A percentile compares a stretch with the other conserved stretches of the same genome.
Evolutionary conservation across 2,113 vertebrate species (phyloP).

Genomic region (Anser brachyrhynchus): DNA sequence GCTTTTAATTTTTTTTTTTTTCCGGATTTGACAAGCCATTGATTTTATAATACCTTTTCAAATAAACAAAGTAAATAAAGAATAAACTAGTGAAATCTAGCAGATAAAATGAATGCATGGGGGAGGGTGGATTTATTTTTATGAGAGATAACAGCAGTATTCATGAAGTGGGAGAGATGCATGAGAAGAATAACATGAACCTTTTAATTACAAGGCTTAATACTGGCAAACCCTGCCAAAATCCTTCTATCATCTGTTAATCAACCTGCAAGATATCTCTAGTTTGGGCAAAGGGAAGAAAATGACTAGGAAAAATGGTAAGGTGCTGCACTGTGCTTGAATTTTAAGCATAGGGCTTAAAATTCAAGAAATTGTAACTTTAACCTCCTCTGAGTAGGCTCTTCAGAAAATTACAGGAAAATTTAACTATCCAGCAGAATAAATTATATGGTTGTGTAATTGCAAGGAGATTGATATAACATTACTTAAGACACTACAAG

Average conservation of each 20-base stretch:
- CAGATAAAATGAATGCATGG: neutral
- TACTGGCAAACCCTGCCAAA: neutral
- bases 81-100: neutral
- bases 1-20: neutral
- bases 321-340: neutral
- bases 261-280: neutral
- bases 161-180: neutral
- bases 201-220: neutral
- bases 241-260: neutral
- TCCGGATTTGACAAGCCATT: neutral
- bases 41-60: neutral
- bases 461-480: neutral
- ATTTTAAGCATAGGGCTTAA: neutral
- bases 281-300: neutral
- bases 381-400: neutral
- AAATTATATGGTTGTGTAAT: neutral
- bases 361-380: neutral
- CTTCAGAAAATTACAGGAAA: neutral
- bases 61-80: neutral
- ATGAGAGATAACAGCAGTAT: neutral
- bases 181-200: neutral
- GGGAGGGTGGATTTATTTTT: neutral
- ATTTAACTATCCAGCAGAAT: neutral
- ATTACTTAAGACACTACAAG: neutral
- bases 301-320: neutral